Evolutionary conservation across 1,140 invertebrate genomes (phyloP).

Genomic region (Scylla paramamosain): DNA sequence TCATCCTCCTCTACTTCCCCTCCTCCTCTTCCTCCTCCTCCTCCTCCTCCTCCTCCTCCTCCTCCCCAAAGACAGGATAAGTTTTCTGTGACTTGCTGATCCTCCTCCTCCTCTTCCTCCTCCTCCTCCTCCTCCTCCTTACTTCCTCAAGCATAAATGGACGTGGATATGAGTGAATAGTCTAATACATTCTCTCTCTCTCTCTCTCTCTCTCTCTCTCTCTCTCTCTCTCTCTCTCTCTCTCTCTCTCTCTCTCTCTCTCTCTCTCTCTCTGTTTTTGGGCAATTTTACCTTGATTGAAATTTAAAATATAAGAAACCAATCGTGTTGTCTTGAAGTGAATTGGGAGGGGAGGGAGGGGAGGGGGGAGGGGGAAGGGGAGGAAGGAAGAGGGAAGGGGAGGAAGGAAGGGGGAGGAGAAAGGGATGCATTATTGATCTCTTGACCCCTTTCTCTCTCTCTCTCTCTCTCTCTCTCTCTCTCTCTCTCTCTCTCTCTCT

Average conservation of each 20-base stretch:
- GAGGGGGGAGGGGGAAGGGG: background rate
- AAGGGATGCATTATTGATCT: background rate
- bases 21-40: background rate
- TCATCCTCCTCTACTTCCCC: background rate
- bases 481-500: slow-evolving; percentile 7
- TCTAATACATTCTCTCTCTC: background rate
- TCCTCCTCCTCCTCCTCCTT: background rate
- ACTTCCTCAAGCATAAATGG: background rate
- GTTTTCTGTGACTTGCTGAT: background rate
- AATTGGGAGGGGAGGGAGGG: background rate
- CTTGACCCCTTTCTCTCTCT: background rate
- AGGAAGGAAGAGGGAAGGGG: no score
- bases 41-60: background rate
- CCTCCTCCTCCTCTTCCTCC: background rate
- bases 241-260: slow-evolving; percentile 20
- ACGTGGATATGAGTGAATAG: background rate
- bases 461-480: slow-evolving; percentile 3
- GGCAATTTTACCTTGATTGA: background rate
- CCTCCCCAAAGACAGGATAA: background rate
- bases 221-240: slow-evolving; percentile 20
- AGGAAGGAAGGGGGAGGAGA: background rate
- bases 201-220: slow-evolving; percentile 20
- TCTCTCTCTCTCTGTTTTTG: slow-evolving; percentile 13
- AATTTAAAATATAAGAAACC: background rate
- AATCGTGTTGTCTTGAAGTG: background rate